Evolutionary conservation across 2,113 vertebrate genomes (phyloP).

Genomic region (Ctenomys sociabilis): DNA sequence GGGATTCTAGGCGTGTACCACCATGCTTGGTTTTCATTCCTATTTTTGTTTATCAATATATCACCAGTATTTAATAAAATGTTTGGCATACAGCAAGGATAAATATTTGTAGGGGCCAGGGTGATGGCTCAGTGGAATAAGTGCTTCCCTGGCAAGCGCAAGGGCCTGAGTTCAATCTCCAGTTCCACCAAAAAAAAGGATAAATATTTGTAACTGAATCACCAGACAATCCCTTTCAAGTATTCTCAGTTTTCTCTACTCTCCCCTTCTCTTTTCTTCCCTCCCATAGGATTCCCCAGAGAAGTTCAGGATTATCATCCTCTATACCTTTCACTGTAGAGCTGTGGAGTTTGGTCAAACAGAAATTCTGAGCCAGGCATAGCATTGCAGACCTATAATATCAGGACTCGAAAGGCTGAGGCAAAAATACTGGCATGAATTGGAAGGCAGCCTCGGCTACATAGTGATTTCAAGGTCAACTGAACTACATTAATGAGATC

Average conservation of each 20-base stretch:
- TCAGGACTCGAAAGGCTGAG: not conserved
- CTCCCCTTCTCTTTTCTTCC: not conserved
- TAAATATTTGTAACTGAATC: not conserved
- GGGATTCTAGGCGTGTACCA: not conserved
- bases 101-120: not conserved
- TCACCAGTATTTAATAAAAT: not conserved
- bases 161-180: too few species aligned
- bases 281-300: not conserved
- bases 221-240: not conserved
- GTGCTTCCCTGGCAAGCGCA: too few species aligned
- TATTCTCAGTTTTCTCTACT: not conserved
- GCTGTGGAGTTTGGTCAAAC: not conserved
- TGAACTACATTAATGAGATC: not conserved
- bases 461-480: not conserved
- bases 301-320: not conserved
- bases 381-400: not conserved
- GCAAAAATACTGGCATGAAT: not conserved
- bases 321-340: not conserved
- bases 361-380: not conserved
- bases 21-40: not conserved
- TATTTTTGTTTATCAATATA: conserved; percentile 16
- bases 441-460: not conserved
- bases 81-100: not conserved
- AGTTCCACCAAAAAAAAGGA: too few species aligned
- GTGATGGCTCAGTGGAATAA: too few species aligned